These are phyloP conservation scores for Agrotis clavis DNA, from an alignment of 2,888 invertebrate genomes.

Conservation along the genomic window DNA sequence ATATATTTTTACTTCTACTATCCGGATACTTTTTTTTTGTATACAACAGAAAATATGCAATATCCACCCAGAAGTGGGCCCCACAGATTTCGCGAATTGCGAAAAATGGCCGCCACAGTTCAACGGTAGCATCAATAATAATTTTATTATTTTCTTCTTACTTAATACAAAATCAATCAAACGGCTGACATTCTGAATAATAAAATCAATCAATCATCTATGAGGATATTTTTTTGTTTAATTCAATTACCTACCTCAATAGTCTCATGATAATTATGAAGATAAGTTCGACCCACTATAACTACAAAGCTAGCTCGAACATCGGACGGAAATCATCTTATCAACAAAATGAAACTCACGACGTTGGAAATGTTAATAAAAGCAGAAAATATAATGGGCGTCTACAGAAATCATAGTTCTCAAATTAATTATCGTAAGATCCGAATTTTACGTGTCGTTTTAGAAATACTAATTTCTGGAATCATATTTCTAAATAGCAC, in stretches of 20 bases:
- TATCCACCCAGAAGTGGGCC: too few relatives aligned
- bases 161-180: too few relatives aligned
- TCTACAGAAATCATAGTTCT: constrained; percentile 8
- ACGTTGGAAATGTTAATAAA: constrained; percentile 11
- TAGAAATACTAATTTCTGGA: constrained; percentile 11
- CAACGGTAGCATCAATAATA: too few relatives aligned
- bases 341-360: neutral
- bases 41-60: too few relatives aligned
- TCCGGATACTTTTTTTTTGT: too few relatives aligned
- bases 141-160: too few relatives aligned
- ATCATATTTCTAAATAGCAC: neutral
- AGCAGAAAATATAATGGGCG: constrained; percentile 18
- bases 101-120: too few relatives aligned
- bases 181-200: too few relatives aligned
- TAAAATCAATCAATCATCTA: too few relatives aligned
- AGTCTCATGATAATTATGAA: neutral
- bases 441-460: constrained; percentile 2
- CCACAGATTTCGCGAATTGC: too few relatives aligned
- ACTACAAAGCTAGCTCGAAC: neutral
- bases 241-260: neutral
- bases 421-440: neutral
- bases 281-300: neutral
- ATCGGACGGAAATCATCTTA: neutral
- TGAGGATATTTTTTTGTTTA: neutral
- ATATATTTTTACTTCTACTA: too few relatives aligned